Evolutionary conservation across 2,888 invertebrate genomes (phyloP).

Genomic region (Podotricha telesiphe): DNA sequence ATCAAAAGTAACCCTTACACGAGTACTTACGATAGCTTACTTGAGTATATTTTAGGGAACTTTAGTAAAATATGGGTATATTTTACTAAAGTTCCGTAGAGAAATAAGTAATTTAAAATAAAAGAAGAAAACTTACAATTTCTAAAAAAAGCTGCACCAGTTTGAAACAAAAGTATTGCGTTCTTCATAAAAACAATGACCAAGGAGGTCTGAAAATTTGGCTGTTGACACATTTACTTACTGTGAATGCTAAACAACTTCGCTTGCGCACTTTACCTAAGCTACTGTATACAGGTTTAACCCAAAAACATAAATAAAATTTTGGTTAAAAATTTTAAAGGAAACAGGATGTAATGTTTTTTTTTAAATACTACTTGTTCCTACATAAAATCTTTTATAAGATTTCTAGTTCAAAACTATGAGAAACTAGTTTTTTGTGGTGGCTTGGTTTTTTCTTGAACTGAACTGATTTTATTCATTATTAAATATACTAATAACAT

Average conservation of each 20-base stretch:
- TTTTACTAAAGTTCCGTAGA: no score
- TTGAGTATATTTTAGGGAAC: no score
- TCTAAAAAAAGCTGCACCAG: not conserved
- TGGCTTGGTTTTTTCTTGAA: no score
- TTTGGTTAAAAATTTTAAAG: not conserved
- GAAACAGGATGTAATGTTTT: not conserved
- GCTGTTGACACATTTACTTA: slow-evolving; percentile 25
- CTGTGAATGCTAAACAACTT: not conserved
- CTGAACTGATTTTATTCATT: no score
- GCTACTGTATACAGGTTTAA: not conserved
- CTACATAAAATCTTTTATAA: no score
- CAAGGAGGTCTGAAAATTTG: slow-evolving; percentile 16
- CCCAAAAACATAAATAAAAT: not conserved
- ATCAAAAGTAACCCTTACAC: no score
- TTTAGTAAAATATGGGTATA: no score
- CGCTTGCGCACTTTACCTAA: not conserved
- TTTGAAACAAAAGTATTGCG: not conserved
- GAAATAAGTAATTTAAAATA: not conserved
- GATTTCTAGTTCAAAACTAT: no score
- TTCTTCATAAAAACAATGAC: slow-evolving; percentile 1
- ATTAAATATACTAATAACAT: no score
- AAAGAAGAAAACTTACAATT: not conserved
- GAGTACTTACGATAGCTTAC: no score
- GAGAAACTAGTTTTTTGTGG: no score
- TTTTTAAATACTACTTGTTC: not conserved